Base-by-base conservation (phyloP, 2,113 vertebrate species). In the Danionella cerebrum region DNA sequence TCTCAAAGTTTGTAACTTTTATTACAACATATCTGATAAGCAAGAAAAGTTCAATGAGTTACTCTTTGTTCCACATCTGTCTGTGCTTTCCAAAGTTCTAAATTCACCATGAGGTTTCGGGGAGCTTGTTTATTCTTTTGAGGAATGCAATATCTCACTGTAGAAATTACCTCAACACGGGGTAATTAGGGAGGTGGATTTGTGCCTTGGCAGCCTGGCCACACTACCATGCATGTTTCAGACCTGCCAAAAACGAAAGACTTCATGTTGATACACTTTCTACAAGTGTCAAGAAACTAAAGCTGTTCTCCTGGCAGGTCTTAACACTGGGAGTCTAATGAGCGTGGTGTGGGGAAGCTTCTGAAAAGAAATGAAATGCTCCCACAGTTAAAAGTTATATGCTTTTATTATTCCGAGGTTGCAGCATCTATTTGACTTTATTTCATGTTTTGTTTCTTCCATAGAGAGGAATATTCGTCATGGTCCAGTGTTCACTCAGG, bases 401-500 rank as follows among this genome's bases (percentile, higher is more conserved):
- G n/a, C n/a, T n/a, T n/a, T n/a, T n/a, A n/a, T n/a, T n/a, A n/a
- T n/a, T n/a, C n/a, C n/a, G n/a, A n/a, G n/a, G n/a, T n/a, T n/a
- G n/a, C n/a, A n/a, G n/a, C n/a, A n/a, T n/a, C n/a, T n/a, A n/a
- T n/a, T n/a, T n/a, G n/a, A n/a, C n/a, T 31, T 2, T 35, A 19
- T 27, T 35, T 22, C 6, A 11, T 14, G 10, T 57, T 51, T 18
- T 22, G n/a, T 67, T 41, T 44, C 66, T n/a, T 1, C 62, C 3
- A 2, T 86, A 93, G 91, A 86, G 64, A 78, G 76, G 71, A 84
- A 83, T 42, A 82, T 73, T n/a, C 81, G 84, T 16, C 89, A 89
- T 2, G 87, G 86, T 27, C 92, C 91, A 39, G 65, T 90, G 81
- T 95, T 96, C 78, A 90, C 86, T 44, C 91, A 93, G 77, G 92